Conservation (phyloP, 1,140 invertebrate genomes). For the Leptinotarsa lineolata region DNA sequence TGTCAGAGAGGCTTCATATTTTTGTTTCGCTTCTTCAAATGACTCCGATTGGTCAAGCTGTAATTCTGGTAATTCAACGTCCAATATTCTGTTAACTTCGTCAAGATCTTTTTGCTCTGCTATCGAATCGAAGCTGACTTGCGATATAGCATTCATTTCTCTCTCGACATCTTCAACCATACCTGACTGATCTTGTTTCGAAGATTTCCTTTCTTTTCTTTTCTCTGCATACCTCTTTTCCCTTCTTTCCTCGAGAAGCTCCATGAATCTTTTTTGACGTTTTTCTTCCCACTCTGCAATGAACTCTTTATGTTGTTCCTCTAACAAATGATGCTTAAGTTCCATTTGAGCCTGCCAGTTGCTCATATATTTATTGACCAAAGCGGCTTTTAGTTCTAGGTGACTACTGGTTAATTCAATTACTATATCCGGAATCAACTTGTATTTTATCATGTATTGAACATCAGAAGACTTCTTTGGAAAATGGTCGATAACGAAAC, state of each 20-base stretch:
- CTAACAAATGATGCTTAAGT: constrained; percentile 48
- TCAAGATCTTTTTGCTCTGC: constrained; percentile 48
- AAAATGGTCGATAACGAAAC: constrained; percentile 63
- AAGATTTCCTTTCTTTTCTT: constrained; percentile 25
- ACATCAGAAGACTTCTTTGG: constrained; percentile 59
- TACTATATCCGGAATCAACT: constrained; percentile 62
- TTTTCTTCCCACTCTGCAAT: constrained; percentile 43
- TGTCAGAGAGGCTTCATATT: constrained; percentile 56
- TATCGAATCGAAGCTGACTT: constrained; percentile 48
- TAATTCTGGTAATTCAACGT: constrained; percentile 52
- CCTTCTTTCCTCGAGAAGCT: constrained; percentile 41
- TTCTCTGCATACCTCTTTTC: constrained; percentile 43
- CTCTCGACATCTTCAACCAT: constrained; percentile 30
- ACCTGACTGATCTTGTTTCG: constrained; percentile 19
- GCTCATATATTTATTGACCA: constrained; percentile 42
- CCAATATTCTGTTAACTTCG: constrained; percentile 43
- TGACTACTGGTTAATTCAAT: constrained; percentile 57
- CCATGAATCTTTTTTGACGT: constrained; percentile 42
- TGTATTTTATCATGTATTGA: constrained; percentile 57
- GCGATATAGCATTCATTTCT: constrained; percentile 32
- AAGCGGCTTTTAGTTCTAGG: constrained; percentile 50
- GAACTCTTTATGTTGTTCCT: constrained; percentile 47
- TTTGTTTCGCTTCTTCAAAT: constrained; percentile 55
- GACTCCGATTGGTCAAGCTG: constrained; percentile 58
- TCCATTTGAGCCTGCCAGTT: constrained; percentile 52